Evolutionary conservation across 2,797 vertebrate species (phyloP).

Genomic region (Onychomys arenicola): DNA sequence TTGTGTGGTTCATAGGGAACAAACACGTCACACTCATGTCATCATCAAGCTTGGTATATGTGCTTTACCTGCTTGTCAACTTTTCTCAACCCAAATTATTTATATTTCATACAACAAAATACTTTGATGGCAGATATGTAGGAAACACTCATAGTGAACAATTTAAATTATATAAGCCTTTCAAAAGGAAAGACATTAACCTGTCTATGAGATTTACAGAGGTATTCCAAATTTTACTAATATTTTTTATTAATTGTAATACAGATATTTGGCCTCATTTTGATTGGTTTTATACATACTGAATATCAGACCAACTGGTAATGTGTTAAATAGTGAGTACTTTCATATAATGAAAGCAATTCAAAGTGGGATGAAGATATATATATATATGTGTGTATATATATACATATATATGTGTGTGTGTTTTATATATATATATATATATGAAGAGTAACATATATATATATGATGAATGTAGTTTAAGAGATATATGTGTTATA

Average conservation of each 20-base stretch:
- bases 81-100: not conserved
- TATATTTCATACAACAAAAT: not conserved
- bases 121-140: not conserved
- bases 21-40: not conserved
- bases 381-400: not conserved
- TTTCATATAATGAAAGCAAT: not conserved
- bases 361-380: not conserved
- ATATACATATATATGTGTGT: too few species aligned
- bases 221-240: not conserved
- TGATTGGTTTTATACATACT: not conserved
- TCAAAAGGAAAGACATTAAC: not conserved
- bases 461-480: not conserved
- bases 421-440: not conserved
- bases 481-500: not conserved
- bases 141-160: not conserved
- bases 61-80: not conserved
- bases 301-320: too few species aligned
- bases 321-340: not conserved
- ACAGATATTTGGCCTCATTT: not conserved
- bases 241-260: not conserved
- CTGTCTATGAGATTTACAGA: not conserved
- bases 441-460: not conserved
- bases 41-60: not conserved
- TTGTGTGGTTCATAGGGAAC: not conserved
- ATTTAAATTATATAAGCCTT: not conserved